Evolutionary conservation across 2,113 vertebrate species (phyloP).

Genomic region (Callithrix jacchus): DNA sequence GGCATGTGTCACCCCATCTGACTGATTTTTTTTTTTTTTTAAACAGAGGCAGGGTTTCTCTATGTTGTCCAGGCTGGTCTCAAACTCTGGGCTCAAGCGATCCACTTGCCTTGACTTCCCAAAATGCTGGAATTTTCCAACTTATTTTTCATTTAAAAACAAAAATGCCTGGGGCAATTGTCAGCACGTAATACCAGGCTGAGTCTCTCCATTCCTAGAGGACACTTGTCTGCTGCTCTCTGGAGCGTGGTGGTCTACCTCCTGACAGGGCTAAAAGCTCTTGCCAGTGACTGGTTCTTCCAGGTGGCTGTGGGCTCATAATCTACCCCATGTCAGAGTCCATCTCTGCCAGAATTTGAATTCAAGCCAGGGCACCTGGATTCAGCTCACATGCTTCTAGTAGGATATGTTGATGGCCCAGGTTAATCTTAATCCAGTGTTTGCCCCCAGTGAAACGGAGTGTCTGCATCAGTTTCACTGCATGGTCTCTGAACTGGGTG

Average conservation of each 20-base stretch:
- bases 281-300: neutral
- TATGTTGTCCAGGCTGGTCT: too few relatives aligned
- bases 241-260: neutral
- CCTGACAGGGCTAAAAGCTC: neutral
- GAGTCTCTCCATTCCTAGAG: neutral
- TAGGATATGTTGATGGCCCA: too few relatives aligned
- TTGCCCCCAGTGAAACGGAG: neutral
- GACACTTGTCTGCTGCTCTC: neutral
- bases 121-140: too few relatives aligned
- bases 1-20: too few relatives aligned
- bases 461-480: accelerated
- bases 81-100: too few relatives aligned
- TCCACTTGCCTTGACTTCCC: too few relatives aligned
- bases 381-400: neutral
- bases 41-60: too few relatives aligned
- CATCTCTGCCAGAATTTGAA: neutral
- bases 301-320: neutral
- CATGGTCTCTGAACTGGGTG: neutral
- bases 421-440: neutral
- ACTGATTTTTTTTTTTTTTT: too few relatives aligned
- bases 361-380: neutral
- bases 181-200: neutral
- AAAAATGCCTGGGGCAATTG: neutral
- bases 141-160: neutral
- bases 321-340: neutral